These are phyloP conservation scores for Pholis gunnellus DNA, from an alignment of 2,113 vertebrate species.

Conservation along the genomic window DNA sequence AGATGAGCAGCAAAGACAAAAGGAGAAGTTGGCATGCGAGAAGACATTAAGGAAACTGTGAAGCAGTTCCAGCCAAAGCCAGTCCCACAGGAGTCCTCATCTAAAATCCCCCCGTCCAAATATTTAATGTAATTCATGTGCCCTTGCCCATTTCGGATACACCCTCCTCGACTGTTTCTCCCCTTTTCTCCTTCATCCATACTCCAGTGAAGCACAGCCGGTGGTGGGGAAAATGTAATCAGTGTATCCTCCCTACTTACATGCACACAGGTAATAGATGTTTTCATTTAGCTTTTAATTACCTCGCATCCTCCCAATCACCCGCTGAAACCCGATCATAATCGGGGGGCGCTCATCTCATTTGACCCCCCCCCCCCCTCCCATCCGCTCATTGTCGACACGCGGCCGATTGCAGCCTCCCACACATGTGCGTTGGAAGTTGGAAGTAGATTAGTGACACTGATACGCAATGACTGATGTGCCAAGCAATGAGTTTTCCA, in stretches of 20 bases:
- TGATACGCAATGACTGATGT: constrained; percentile 67
- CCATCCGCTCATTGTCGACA: constrained; percentile 39
- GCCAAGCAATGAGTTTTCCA: constrained; percentile 47
- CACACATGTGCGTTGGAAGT: constrained; percentile 46
- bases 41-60: constrained; percentile 30
- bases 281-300: constrained; percentile 77
- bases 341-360: constrained; percentile 40
- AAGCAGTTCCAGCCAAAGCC: constrained; percentile 39
- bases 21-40: constrained; percentile 43
- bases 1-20: constrained; percentile 25
- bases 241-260: constrained; percentile 31
- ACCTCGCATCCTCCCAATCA: constrained; percentile 66
- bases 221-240: constrained; percentile 63
- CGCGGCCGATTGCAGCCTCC: constrained; percentile 20
- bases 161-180: constrained; percentile 1
- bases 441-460: constrained; percentile 68
- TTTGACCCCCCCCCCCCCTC: constrained; percentile 16
- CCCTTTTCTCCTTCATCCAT: neutral
- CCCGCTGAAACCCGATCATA: constrained; percentile 43
- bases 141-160: constrained; percentile 21
- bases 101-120: constrained; percentile 12
- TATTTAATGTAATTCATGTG: constrained; percentile 14
- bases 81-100: constrained; percentile 37
- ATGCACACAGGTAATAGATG: constrained; percentile 38
- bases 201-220: constrained; percentile 23